Conservation (phyloP, 2,888 invertebrate genomes). For the Branchellion lobata region DNA sequence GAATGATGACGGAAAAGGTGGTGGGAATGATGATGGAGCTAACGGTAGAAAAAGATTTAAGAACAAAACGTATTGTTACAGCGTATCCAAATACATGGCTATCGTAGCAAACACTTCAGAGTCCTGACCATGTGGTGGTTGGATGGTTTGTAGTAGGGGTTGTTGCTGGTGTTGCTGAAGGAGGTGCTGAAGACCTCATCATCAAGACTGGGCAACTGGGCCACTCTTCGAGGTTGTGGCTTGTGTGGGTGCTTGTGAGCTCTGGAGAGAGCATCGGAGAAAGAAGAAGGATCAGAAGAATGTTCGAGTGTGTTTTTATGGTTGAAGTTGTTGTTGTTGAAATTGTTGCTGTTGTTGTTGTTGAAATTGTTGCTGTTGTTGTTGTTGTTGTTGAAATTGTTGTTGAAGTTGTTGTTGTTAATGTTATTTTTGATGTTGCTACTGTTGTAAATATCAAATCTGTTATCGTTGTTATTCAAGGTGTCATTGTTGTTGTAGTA, state of each 20-base stretch:
- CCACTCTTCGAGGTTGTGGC: not conserved
- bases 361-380: too few species aligned
- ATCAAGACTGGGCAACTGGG: not conserved
- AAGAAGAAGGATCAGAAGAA: too few species aligned
- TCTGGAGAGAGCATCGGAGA: too few species aligned
- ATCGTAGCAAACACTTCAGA: too few species aligned
- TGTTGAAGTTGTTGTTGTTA: too few species aligned
- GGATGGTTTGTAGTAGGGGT: constrained; percentile 1
- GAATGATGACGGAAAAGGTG: not conserved
- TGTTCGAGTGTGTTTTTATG: too few species aligned
- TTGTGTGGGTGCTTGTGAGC: not conserved
- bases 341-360: not conserved
- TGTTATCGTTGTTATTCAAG: too few species aligned
- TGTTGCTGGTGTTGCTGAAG: not conserved
- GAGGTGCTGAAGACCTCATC: not conserved
- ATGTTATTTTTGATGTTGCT: too few species aligned
- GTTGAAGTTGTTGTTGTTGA: not conserved
- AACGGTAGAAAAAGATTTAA: not conserved
- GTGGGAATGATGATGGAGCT: not conserved
- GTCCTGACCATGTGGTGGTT: not conserved
- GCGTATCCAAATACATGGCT: too few species aligned
- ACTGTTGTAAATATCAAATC: too few species aligned
- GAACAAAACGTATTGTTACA: not conserved
- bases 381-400: too few species aligned
- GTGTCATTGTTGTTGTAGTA: too few species aligned